Percentiles rank a stretch among this genome's conserved stretches.
Conservation (phyloP, 2,797 vertebrate species). For the Bradypodion pumilum region DNA sequence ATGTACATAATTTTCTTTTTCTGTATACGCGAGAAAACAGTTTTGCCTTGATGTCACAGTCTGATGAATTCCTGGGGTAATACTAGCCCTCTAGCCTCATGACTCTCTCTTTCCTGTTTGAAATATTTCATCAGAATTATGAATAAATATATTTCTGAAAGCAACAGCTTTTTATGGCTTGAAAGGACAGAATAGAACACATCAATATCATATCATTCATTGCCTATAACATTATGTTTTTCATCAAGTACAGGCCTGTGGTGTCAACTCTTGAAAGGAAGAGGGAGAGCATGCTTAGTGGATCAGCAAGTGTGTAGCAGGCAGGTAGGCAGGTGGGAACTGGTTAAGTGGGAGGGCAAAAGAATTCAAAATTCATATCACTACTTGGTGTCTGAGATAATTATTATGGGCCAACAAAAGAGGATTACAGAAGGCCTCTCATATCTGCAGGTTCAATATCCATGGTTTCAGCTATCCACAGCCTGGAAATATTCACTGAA, state of each 20-base stretch:
- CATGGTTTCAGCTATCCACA: no score
- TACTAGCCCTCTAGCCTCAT: background rate
- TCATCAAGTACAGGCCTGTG: slow-evolving; percentile 19
- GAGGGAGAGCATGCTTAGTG: background rate
- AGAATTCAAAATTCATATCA: background rate
- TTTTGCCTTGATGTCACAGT: slow-evolving; percentile 34
- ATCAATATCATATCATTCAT: background rate
- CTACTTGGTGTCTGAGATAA: background rate
- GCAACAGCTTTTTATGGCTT: background rate
- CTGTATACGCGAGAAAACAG: slow-evolving; percentile 38
- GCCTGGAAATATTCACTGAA: no score
- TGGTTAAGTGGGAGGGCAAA: background rate
- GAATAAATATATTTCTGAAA: slow-evolving; percentile 31
- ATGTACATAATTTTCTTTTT: background rate
- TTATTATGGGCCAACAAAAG: slow-evolving; percentile 9
- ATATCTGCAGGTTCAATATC: no score
- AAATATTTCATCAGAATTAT: slow-evolving; percentile 32
- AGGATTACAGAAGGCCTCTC: no score
- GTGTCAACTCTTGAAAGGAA: background rate
- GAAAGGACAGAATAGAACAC: slow-evolving; percentile 7
- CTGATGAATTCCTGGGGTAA: slow-evolving; percentile 44
- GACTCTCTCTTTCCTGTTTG: slow-evolving; percentile 12
- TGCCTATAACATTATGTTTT: slow-evolving; percentile 49
- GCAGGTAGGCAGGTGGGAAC: no score
- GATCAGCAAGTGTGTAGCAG: no score